Percentiles rank a stretch among this genome's conserved stretches.
Conservation (phyloP, 2,888 invertebrate genomes). For the Graphium colonna region DNA sequence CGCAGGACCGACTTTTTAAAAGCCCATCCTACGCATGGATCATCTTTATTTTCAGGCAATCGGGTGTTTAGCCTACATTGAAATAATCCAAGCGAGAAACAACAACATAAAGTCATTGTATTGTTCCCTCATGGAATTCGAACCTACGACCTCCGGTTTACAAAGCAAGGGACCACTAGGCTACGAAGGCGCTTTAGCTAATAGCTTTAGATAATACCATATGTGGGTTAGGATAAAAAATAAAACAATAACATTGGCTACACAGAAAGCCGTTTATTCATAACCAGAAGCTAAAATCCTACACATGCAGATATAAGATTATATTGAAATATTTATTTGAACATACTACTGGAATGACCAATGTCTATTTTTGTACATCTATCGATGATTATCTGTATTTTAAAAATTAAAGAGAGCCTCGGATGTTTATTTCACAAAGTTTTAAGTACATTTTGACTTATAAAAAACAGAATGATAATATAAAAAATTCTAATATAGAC, state of each 20-base stretch:
- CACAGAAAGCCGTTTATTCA: slow-evolving; percentile 52
- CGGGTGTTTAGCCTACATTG: too few species aligned
- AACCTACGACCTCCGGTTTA: too few species aligned
- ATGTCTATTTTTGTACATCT: slow-evolving; percentile 8
- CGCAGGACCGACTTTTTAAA: too few species aligned
- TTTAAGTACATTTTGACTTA: slow-evolving; percentile 56
- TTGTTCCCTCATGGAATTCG: too few species aligned
- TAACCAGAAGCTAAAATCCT: slow-evolving; percentile 38
- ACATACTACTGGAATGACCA: slow-evolving; percentile 42
- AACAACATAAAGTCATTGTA: too few species aligned
- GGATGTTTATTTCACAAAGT: slow-evolving; percentile 39
- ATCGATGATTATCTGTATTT: slow-evolving; percentile 20
- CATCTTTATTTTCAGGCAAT: too few species aligned
- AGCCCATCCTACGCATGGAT: too few species aligned
- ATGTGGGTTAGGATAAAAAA: slow-evolving; percentile 26
- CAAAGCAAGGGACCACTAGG: too few species aligned
- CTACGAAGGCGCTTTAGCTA: too few species aligned
- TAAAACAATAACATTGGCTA: slow-evolving; percentile 50
- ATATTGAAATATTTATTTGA: background rate
- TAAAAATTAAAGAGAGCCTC: slow-evolving; percentile 47
- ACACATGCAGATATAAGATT: slow-evolving; percentile 27
- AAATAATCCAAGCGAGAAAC: too few species aligned
- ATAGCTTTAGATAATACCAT: too few species aligned
- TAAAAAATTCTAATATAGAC: slow-evolving; percentile 7
- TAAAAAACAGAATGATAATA: slow-evolving; percentile 31